Evolutionary conservation across 53 echinoderm and acorn worm species (phyloP).

Genomic region (Echinarachnius parma): DNA sequence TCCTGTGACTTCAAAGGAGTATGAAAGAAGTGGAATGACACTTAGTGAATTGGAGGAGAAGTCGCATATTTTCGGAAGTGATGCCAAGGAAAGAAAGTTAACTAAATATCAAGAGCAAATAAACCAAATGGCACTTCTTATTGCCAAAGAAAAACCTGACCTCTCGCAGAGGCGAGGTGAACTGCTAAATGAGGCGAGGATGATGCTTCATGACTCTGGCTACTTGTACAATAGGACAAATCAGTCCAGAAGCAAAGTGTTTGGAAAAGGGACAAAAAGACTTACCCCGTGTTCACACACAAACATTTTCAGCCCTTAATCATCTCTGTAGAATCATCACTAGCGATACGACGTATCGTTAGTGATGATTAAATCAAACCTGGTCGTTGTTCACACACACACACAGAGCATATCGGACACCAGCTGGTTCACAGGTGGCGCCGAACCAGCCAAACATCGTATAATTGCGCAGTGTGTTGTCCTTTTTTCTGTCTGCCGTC

Average conservation of each 20-base stretch:
- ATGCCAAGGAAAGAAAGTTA: neutral
- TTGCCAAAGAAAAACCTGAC: conserved; percentile 5
- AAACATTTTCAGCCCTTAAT: no score
- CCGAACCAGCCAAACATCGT: neutral
- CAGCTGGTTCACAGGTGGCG: no score
- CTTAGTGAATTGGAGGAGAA: neutral
- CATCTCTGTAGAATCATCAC: no score
- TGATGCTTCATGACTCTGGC: conserved; percentile 13
- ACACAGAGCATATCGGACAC: no score
- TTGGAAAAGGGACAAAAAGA: no score
- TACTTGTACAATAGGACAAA: conserved; percentile 23
- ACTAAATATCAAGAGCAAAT: conserved; percentile 22
- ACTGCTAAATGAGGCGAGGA: conserved; percentile 33
- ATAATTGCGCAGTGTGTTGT: neutral
- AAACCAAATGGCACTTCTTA: conserved; percentile 9
- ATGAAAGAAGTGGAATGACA: neutral
- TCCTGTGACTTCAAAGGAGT: neutral
- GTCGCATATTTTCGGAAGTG: neutral
- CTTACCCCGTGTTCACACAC: no score
- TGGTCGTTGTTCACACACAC: no score
- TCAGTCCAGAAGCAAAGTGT: conserved; percentile 38
- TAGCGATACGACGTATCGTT: no score
- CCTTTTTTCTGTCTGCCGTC: no score
- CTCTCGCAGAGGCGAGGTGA: conserved; percentile 11
- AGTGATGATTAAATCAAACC: no score